Conservation (phyloP, 2,888 invertebrate genomes). For the Philhelius pedissequus region DNA sequence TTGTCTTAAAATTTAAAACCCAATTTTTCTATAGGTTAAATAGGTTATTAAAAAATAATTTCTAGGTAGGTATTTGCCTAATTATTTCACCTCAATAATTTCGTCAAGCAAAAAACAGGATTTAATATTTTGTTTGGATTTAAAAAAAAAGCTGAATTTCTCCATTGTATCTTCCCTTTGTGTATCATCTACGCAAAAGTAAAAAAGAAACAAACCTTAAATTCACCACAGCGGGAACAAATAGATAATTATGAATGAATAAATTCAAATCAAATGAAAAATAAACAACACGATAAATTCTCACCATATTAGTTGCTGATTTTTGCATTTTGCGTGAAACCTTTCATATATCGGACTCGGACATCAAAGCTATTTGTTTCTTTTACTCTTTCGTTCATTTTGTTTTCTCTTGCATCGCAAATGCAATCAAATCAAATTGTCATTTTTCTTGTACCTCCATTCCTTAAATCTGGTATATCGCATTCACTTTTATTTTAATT, state of each 20-base stretch:
- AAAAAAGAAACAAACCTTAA: neutral
- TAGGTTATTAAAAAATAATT: no score
- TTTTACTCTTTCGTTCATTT: neutral
- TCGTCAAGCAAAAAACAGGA: no score
- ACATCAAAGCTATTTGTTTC: neutral
- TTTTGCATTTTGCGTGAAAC: conserved; percentile 7
- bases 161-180: neutral
- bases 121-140: no score
- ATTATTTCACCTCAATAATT: no score
- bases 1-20: no score
- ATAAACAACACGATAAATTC: neutral
- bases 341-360: no score
- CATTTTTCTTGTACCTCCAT: neutral
- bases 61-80: no score
- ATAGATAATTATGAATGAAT: conserved; percentile 23
- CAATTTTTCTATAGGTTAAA: no score
- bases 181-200: neutral
- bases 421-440: no score
- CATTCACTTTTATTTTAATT: conserved; percentile 32
- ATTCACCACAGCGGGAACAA: neutral
- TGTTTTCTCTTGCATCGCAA: conserved; percentile 12
- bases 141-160: no score
- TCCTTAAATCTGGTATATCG: neutral
- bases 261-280: neutral
- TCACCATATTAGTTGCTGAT: conserved; percentile 16